Base-by-base conservation (phyloP, 2,797 vertebrate species). In the Sebastes minor region DNA sequence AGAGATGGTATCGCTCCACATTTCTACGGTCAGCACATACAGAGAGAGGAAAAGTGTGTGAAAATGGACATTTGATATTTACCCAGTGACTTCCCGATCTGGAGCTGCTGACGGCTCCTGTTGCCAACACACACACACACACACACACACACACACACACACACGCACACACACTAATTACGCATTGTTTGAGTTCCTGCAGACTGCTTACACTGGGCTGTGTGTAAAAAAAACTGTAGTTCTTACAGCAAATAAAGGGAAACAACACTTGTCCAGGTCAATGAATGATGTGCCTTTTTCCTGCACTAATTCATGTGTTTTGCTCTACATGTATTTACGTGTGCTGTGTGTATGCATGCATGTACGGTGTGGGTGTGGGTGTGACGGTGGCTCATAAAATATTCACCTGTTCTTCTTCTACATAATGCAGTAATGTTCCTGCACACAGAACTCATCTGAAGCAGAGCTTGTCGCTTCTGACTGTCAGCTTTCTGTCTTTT, bases 361-460 rank as follows among this genome's bases (percentile, higher is more conserved):
- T 61, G 46, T 52, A 57, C 67, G 42, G 55, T 71, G 81, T 64
- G 49, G 38, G 66, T 76, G 66, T 87, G 78, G 38, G 67, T 76
- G 66, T 87, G 79, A 74, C 16, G 14, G 27, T 42, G 52, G 64
- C 65, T 90, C 62, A 92, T 89, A 18, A 93, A 93, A 91, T 86
- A 94, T 94, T 92, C 83, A 92, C 81, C 80, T 88, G 80, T 68
- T 82, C 75, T 68, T 76, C 87, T 90, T 42, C 74, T 91, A 74
- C 84, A 94, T 93, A 89, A 93, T 93, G 88, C 86, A 94, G 68
- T 79, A 88, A 80, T 88, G 73, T 71, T 78, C 73, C 75, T 78
- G 74, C 69, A 80, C 73, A 61, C 42, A 71, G 49, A 83, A 84
- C 55, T 69, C 65, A 23, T 64, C 42, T 78, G 76, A 78, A 72